Evolutionary conservation across 2,888 invertebrate genomes (phyloP).

Genomic region (Auanema freiburgensis): DNA sequence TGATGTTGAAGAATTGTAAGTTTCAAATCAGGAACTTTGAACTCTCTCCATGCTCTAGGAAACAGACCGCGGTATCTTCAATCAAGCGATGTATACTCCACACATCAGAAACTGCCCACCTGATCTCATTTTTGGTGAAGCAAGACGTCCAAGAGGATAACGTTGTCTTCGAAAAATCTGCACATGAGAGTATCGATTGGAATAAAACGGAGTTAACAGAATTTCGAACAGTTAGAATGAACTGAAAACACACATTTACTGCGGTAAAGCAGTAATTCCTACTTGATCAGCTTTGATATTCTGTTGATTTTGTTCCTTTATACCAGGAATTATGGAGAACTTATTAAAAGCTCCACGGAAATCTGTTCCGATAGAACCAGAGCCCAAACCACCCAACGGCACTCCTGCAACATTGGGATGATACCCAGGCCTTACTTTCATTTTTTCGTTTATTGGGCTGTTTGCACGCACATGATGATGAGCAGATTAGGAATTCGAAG

Average conservation of each 20-base stretch:
- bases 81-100: not conserved
- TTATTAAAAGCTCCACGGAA: conserved; percentile 85
- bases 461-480: not conserved
- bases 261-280: not conserved
- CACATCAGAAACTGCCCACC: not conserved
- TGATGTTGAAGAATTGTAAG: conserved; percentile 81
- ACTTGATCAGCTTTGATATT: conserved; percentile 44
- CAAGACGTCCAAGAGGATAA: conserved; percentile 25
- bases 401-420: conserved; percentile 31
- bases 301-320: conserved; percentile 80
- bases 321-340: conserved; percentile 82
- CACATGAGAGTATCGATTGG: conserved; percentile 33
- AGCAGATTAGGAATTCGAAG: not conserved
- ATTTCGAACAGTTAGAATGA: conserved; percentile 37
- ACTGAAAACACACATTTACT: conserved; percentile 16
- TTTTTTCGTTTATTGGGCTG: not conserved
- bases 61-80: conserved; percentile 74
- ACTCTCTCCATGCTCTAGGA: conserved; percentile 88
- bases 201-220: conserved; percentile 26
- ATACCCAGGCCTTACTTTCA: not conserved
- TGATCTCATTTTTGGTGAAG: conserved; percentile 20
- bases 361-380: conserved; percentile 84
- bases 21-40: conserved; percentile 79
- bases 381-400: conserved; percentile 68
- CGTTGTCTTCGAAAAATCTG: conserved; percentile 24